Conservation (phyloP, 2,113 vertebrate genomes). For the Plestiodon gilberti region DNA sequence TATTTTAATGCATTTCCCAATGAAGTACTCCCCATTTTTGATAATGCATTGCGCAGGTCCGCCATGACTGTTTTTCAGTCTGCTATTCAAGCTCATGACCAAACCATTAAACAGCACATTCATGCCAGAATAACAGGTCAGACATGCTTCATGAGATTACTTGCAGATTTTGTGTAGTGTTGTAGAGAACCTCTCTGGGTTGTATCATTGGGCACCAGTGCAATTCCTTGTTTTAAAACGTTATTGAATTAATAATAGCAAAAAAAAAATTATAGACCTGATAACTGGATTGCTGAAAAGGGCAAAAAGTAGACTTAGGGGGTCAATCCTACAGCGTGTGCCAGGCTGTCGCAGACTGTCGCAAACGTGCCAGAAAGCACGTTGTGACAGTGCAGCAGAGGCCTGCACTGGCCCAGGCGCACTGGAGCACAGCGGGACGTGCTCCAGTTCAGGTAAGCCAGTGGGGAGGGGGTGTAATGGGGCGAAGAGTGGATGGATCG, state of each 20-base stretch:
- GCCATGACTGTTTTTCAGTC: constrained; percentile 70
- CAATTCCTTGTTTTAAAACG: background rate
- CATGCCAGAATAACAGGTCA: constrained; percentile 91
- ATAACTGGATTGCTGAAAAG: background rate
- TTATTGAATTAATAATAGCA: background rate
- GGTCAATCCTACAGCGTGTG: no score
- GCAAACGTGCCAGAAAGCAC: no score
- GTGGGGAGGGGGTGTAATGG: no score
- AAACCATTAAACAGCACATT: constrained; percentile 79
- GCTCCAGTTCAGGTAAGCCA: no score
- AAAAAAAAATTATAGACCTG: background rate
- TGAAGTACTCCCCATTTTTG: constrained; percentile 86
- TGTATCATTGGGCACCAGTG: background rate
- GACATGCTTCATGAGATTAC: background rate
- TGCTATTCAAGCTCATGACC: background rate
- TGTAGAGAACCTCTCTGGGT: background rate
- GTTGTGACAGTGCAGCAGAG: no score
- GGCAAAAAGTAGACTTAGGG: background rate
- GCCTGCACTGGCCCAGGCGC: no score
- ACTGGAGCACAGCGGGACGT: no score
- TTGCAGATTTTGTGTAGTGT: background rate
- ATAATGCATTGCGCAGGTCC: constrained; percentile 81
- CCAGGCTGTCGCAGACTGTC: no score
- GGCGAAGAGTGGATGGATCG: no score
- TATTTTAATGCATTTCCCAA: constrained; percentile 89